Conservation (phyloP, 1,140 invertebrate genomes). For the Zaprionus camerounensis region DNA sequence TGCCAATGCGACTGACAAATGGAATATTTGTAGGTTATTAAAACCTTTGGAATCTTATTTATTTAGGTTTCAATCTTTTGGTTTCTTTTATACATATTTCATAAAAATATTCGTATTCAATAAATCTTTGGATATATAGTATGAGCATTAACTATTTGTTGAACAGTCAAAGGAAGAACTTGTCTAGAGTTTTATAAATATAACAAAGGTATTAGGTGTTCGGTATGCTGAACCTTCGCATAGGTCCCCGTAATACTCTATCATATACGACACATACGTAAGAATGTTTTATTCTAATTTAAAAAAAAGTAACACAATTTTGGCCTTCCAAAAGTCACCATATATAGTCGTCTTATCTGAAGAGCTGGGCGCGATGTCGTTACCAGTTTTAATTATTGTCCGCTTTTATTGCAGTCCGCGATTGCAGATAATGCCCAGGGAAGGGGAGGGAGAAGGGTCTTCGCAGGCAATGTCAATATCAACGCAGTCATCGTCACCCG, state of each 20-base stretch:
- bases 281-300: neutral
- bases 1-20: neutral
- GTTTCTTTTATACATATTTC: too few species aligned
- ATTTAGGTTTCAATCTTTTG: too few species aligned
- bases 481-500: constrained; percentile 65
- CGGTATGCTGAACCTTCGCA: too few species aligned
- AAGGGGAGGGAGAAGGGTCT: constrained; percentile 9
- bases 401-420: constrained; percentile 74
- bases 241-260: too few species aligned
- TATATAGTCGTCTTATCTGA: constrained; percentile 43
- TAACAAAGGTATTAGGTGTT: too few species aligned
- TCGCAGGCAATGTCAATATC: constrained; percentile 56
- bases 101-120: too few species aligned
- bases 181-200: too few species aligned
- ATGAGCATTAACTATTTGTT: too few species aligned
- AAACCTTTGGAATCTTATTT: too few species aligned
- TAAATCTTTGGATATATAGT: too few species aligned
- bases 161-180: too few species aligned
- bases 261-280: neutral
- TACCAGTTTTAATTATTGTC: constrained; percentile 78
- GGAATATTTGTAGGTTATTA: neutral
- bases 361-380: constrained; percentile 14
- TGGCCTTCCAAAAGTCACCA: neutral
- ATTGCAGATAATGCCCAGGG: constrained; percentile 63
- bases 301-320: neutral